phyloP scores from a whole-genome alignment of 2,113 vertebrate species.

The Callionymus lyra region DNA sequence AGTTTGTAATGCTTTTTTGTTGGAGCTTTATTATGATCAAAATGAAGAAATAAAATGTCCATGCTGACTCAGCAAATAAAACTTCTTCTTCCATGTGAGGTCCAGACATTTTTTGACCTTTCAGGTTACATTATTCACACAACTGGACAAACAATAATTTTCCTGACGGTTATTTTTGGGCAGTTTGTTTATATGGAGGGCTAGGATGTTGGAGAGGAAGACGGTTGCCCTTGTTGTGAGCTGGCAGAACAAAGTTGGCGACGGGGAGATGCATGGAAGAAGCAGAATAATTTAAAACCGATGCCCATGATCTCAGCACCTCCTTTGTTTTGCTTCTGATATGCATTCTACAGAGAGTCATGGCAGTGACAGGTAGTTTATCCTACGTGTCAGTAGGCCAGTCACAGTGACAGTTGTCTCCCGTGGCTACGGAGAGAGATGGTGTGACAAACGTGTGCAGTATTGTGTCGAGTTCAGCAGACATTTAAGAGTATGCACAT shows the following conservation, averaged over 20 bases:
- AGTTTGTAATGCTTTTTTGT: too few species aligned
- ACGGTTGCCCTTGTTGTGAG: slow-evolving; percentile 65
- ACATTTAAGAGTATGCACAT: not conserved
- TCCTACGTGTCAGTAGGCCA: slow-evolving; percentile 60
- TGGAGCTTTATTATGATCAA: too few species aligned
- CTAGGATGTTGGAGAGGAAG: slow-evolving; percentile 27
- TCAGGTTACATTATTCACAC: too few species aligned
- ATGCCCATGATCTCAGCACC: slow-evolving; percentile 62
- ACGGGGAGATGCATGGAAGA: slow-evolving; percentile 53
- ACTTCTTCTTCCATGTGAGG: too few species aligned
- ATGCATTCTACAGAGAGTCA: slow-evolving; percentile 65
- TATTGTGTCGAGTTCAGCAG: not conserved
- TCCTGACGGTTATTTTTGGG: not conserved
- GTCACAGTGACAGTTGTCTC: slow-evolving; percentile 57
- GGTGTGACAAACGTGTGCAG: slow-evolving; percentile 12
- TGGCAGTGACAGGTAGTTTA: slow-evolving; percentile 64
- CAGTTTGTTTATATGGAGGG: slow-evolving; percentile 31
- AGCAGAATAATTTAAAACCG: slow-evolving; percentile 70
- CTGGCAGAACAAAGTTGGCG: slow-evolving; percentile 58
- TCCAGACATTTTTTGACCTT: too few species aligned
- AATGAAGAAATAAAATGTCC: too few species aligned
- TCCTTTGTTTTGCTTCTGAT: slow-evolving; percentile 67
- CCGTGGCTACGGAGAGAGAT: slow-evolving; percentile 26
- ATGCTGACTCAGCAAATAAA: too few species aligned
- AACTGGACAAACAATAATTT: too few species aligned